phyloP scores from a whole-genome alignment of 2,797 vertebrate species.

The Pangasius larnaudii region DNA sequence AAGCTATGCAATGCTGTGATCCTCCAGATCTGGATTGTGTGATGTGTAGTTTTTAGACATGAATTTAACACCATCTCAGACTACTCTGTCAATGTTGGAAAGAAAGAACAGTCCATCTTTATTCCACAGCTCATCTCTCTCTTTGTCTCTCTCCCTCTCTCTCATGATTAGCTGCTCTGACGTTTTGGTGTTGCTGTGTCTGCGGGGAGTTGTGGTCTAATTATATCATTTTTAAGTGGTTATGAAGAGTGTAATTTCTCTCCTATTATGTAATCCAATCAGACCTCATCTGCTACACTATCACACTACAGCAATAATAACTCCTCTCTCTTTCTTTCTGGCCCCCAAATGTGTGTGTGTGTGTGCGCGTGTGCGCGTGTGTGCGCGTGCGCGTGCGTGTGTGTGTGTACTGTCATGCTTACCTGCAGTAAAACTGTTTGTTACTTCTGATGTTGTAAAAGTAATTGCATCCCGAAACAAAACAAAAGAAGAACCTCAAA shows the following conservation, averaged over 20 bases:
- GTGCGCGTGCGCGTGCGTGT: slow-evolving; percentile 23
- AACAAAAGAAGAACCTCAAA: not conserved
- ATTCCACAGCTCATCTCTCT: slow-evolving; percentile 13
- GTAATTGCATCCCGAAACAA: not conserved
- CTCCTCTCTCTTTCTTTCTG: slow-evolving; percentile 21
- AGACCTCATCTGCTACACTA: slow-evolving; percentile 23
- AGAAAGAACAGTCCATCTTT: slow-evolving; percentile 3
- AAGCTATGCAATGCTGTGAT: not conserved
- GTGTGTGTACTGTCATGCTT: not conserved
- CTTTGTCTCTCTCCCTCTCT: slow-evolving; percentile 20
- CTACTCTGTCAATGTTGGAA: not conserved
- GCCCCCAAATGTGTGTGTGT: slow-evolving; percentile 21
- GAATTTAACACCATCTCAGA: not conserved
- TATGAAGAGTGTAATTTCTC: slow-evolving; percentile 53
- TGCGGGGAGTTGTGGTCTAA: slow-evolving; percentile 58
- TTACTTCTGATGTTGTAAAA: not conserved
- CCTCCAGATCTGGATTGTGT: not conserved
- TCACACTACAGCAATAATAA: slow-evolving; percentile 22
- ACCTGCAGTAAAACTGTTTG: not conserved
- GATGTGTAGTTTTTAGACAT: not conserved
- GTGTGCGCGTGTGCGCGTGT: slow-evolving; percentile 19
- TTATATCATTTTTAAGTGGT: slow-evolving; percentile 57
- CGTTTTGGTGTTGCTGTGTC: slow-evolving; percentile 51
- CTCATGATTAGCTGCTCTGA: slow-evolving; percentile 49
- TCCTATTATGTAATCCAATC: slow-evolving; percentile 58